phyloP scores from a whole-genome alignment of 2,113 vertebrate genomes.

The Cebus imitator region DNA sequence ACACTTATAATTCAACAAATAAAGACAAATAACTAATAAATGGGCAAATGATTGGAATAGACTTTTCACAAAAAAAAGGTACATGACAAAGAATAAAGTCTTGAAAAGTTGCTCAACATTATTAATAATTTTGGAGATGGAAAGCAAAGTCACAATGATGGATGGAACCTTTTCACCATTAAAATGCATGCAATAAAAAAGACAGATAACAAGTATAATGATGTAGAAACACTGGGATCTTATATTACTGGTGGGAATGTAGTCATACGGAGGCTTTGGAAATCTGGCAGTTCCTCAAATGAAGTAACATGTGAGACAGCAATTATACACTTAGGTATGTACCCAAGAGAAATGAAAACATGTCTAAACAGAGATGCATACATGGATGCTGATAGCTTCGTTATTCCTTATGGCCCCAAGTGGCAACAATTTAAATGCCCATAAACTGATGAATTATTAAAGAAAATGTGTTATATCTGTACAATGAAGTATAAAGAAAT shows the following conservation, averaged over 20 bases:
- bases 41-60: neutral
- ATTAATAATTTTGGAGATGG: neutral
- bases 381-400: neutral
- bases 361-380: rapidly evolving
- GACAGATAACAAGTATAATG: neutral
- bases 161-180: neutral
- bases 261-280: neutral
- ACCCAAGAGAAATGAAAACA: neutral
- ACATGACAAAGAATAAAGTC: neutral
- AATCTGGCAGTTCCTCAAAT: neutral
- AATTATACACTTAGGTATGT: neutral
- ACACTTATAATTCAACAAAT: neutral
- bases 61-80: neutral
- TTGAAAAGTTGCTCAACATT: neutral
- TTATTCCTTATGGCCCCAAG: neutral
- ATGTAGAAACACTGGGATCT: neutral
- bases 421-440: neutral
- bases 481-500: neutral
- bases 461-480: neutral
- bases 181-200: neutral
- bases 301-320: neutral
- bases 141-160: neutral
- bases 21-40: neutral
- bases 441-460: neutral
- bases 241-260: neutral